These are phyloP conservation scores for Atherinosoma microstoma DNA, from an alignment of 2,797 vertebrate species.

Conservation along the genomic window DNA sequence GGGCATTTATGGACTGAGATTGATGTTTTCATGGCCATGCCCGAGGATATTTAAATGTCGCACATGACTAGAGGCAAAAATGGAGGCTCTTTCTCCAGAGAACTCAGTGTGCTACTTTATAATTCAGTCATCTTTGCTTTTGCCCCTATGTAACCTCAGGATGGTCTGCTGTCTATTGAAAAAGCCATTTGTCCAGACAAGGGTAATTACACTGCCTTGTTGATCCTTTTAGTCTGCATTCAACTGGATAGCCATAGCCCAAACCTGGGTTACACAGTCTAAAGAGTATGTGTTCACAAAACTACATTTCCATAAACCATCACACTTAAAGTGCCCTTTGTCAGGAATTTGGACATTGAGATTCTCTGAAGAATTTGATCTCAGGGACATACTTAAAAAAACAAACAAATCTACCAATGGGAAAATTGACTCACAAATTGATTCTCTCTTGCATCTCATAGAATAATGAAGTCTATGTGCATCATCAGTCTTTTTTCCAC, in stretches of 20 bases:
- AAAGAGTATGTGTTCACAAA: conserved; percentile 11
- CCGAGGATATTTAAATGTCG: conserved; percentile 44
- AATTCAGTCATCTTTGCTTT: conserved; percentile 55
- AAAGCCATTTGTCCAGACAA: conserved; percentile 63
- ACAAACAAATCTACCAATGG: neutral
- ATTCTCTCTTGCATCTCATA: conserved; percentile 8
- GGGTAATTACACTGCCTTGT: conserved; percentile 58
- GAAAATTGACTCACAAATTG: neutral
- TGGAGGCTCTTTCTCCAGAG: conserved; percentile 22
- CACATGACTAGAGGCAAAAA: conserved; percentile 40
- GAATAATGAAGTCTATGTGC: conserved; percentile 14
- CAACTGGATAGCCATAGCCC: conserved; percentile 38
- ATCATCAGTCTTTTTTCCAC: conserved; percentile 44
- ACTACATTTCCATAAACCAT: conserved; percentile 17
- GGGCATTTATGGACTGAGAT: conserved; percentile 12
- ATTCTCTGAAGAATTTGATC: conserved; percentile 1
- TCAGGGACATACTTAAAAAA: neutral
- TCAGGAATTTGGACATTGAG: neutral
- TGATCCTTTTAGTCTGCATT: conserved; percentile 60
- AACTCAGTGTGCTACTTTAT: conserved; percentile 44
- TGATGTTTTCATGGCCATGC: conserved; percentile 35
- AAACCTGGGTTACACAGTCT: conserved; percentile 35
- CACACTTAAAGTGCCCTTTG: conserved; percentile 13
- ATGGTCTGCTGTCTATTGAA: conserved; percentile 55
- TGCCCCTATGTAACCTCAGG: conserved; percentile 48